Base-by-base conservation (phyloP, 1,140 invertebrate genomes). In the Drosophila obscura region DNA sequence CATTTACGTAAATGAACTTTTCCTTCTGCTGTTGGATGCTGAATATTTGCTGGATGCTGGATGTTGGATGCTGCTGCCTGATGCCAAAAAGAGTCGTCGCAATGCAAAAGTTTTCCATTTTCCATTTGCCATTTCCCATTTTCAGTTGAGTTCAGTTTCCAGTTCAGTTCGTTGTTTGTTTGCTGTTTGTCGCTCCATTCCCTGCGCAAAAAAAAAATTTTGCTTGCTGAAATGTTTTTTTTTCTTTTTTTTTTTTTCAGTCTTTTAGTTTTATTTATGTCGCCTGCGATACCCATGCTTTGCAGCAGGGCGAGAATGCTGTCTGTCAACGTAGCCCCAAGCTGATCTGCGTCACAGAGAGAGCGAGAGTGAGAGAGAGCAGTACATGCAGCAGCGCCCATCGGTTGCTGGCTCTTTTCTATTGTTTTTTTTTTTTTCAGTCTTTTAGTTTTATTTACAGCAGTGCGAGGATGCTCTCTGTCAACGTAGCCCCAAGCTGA, bases 1-100 rank as follows among this genome's bases (percentile, higher is more conserved):
- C 83, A 87, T 87, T 87, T 87, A 88, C 82, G 78, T 87, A 87
- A 87, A 87, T 87, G 69, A 87, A 87, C 83, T 88, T 87, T 87
- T 78, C 35, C 66, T 57, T 66, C 60, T 78, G 61, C 62, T 73
- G 26, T 48, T 53, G 24, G 46, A 41, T 57, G 22, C 28, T 67
- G 26, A 6, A 6, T 28, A 7, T 28, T 28, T 28, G 26, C 26
- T 49, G 56, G 22, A 57, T 74, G 45, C 52, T 63, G 57, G 39
- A 28, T 51, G 58, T 35, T 61, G 55, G 24, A 19, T 46, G 53
- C 49, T 67, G 58, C n/a, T 52, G 56, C 59, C 64, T 44, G 43
- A 53, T 65, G 53, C 41, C 48, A 61, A 50, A 49, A 50, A 50
- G 26, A 59, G 56, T 59, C 46, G 45, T 45, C 43, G 45, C 6